phyloP scores from a whole-genome alignment of 2,888 invertebrate species.

The Melipona bicolor region DNA sequence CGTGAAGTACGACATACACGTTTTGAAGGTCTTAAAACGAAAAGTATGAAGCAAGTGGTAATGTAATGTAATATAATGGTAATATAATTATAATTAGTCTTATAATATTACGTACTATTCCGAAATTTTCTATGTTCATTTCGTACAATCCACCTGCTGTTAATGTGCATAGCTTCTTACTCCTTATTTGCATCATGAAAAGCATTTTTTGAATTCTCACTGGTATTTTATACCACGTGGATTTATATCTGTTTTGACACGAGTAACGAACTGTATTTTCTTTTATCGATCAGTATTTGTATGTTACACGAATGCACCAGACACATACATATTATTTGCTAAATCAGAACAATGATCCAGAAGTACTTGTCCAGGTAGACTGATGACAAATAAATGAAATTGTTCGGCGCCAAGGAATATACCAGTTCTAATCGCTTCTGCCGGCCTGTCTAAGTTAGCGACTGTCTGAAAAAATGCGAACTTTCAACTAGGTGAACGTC shows the following conservation, averaged over 20 bases:
- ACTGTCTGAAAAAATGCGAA: slow-evolving; percentile 3
- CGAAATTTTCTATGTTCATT: slow-evolving; percentile 43
- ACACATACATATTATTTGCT: not conserved
- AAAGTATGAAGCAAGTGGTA: not conserved
- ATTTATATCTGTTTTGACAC: not conserved
- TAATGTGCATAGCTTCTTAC: slow-evolving; percentile 7
- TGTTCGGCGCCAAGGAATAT: not conserved
- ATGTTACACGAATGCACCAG: not conserved
- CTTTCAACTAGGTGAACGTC: not conserved
- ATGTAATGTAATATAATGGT: not conserved
- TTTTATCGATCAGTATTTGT: not conserved
- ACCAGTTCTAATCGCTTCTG: not conserved
- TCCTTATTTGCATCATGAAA: slow-evolving; percentile 26
- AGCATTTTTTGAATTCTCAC: slow-evolving; percentile 35
- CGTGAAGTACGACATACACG: slow-evolving; percentile 57
- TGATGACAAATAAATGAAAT: slow-evolving; percentile 23
- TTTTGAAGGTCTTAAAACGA: slow-evolving; percentile 43
- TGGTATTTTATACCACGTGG: slow-evolving; percentile 40
- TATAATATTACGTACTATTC: slow-evolving; percentile 14
- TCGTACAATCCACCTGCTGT: slow-evolving; percentile 45
- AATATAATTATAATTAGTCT: not conserved
- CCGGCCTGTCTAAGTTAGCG: not conserved
- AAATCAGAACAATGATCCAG: not conserved
- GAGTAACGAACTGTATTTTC: not conserved
- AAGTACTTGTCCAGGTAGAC: slow-evolving; percentile 27